Evolutionary conservation across 2,113 vertebrate genomes (phyloP).

Genomic region (Phylloscopus whistleri): DNA sequence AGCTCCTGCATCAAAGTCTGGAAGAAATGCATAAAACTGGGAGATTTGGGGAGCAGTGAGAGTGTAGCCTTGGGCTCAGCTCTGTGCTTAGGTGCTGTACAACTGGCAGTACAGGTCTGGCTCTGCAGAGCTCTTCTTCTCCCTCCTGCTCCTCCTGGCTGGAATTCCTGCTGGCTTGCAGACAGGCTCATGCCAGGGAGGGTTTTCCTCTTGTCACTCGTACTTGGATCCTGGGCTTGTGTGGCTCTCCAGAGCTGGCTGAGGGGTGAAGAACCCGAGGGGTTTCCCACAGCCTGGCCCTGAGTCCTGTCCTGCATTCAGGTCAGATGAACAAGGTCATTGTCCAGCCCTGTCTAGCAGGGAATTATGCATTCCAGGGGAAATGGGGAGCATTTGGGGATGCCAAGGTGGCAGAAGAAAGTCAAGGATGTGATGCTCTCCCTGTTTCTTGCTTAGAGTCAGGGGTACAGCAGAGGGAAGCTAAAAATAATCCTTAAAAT

Average conservation of each 20-base stretch:
- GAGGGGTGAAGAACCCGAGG: not conserved
- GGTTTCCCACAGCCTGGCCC: not conserved
- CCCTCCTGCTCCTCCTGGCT: not conserved
- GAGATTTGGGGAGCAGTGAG: slow-evolving; percentile 21
- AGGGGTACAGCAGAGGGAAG: not conserved
- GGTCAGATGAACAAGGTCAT: not conserved
- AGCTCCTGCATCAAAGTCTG: slow-evolving; percentile 48
- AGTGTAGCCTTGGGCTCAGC: slow-evolving; percentile 34
- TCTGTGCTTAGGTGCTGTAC: not conserved
- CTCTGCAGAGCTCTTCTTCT: not conserved
- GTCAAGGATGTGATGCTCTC: not conserved
- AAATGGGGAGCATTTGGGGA: not conserved
- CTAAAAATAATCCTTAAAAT: not conserved
- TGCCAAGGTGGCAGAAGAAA: not conserved
- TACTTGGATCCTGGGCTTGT: not conserved
- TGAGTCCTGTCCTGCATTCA: not conserved
- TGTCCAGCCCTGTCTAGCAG: not conserved
- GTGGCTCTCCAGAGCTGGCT: not conserved
- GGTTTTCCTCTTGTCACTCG: not conserved
- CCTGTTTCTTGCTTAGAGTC: not conserved
- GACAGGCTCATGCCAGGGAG: not conserved
- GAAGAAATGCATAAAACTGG: slow-evolving; percentile 21
- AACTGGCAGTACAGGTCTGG: slow-evolving; percentile 29
- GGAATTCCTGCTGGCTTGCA: not conserved
- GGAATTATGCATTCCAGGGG: not conserved